Base-by-base conservation (phyloP, 2,797 vertebrate species). In the Crocidura indochinensis region DNA sequence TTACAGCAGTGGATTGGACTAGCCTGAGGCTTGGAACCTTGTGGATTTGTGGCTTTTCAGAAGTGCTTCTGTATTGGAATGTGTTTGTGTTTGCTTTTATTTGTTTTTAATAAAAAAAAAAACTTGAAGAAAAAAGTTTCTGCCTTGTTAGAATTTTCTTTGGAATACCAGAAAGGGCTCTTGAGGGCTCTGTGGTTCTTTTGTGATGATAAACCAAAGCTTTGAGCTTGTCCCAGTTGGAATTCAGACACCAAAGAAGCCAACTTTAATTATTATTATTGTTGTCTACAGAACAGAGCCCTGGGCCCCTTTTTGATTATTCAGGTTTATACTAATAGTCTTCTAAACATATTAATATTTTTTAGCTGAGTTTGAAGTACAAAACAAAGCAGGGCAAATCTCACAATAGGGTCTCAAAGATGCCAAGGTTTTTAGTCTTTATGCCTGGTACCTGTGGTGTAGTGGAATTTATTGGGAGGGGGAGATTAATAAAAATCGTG, bases 21-120 rank as follows among this genome's bases (percentile, higher is more conserved):
- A 92, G 93, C 94, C 94, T 94, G 94, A 82, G 88, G 91, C 91
- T 95, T 94, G 95, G 93, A 95, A 96, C 94, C 81, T 96, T 97
- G 94, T 93, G 95, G 94, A 95, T 96, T 95, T 97, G 95, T 97
- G 96, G 95, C 94, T 96, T 84, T 95, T 96, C 93, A 96, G 96
- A 97, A 96, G 94, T 95, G 93, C 95, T 96, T 96, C 96, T 96
- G 94, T 95, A 94, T 93, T 96, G 96, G 96, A 96, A 97, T 96
- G 95, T 95, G 93, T 96, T 97, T 95, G 87, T 97, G 94, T 96
- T 96, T 97, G 93, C 93, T 86, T 97, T 95, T 95, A 96, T 97
- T 97, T 96, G 94, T 94, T 96, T 96, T 97, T 96, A 96, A 96
- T 96, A 93, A 88, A 77, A 95, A 38, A 38, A 38, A 92, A 89